Evolutionary conservation across 2,113 vertebrate genomes (phyloP).

Genomic region (Mus musculus): GRCm39 chr3:85120501-85121000

Average conservation of each 20-base stretch:
- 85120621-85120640: slow-evolving; percentile 22
- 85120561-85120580: slow-evolving; percentile 22
- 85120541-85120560: neutral
- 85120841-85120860: neutral
- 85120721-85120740: neutral
- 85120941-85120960: neutral
- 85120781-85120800: neutral
- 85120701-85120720: neutral
- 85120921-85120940: too few species aligned
- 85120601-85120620: neutral
- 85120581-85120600: slow-evolving; percentile 54
- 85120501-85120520: neutral
- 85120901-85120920: neutral
- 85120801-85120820: neutral
- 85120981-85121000: neutral
- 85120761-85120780: neutral
- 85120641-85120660: slow-evolving; percentile 46
- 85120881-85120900: neutral
- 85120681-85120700: neutral
- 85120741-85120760: neutral
- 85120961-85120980: neutral
- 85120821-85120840: neutral
- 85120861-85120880: neutral
- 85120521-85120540: slow-evolving; percentile 25
- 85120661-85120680: neutral